Conservation (phyloP, 2,797 vertebrate species). For the Sebastes oblongus region DNA sequence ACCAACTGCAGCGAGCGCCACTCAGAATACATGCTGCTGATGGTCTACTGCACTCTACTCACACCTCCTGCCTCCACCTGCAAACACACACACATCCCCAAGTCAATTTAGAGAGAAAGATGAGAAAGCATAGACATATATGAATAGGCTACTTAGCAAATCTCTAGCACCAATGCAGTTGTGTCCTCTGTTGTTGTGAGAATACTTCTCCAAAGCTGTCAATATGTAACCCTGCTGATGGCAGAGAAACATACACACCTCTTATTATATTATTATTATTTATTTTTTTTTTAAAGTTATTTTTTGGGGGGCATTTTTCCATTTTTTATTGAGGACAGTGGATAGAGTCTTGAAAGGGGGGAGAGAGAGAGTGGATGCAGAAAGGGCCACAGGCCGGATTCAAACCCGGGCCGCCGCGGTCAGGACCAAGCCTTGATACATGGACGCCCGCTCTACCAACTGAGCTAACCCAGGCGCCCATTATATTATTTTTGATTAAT, state of each 20-base stretch:
- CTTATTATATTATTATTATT: too few species aligned
- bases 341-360: too few species aligned
- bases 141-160: background rate
- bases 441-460: too few species aligned
- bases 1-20: slow-evolving; percentile 96
- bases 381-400: too few species aligned
- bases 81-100: slow-evolving; percentile 41
- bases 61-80: slow-evolving; percentile 78
- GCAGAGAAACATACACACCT: background rate
- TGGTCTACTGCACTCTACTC: slow-evolving; percentile 62
- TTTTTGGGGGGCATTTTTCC: too few species aligned
- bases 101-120: background rate
- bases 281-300: background rate
- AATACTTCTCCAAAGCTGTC: background rate
- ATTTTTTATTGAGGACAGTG: too few species aligned
- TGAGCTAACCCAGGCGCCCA: too few species aligned
- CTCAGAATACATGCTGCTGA: slow-evolving; percentile 94
- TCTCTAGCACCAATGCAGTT: background rate
- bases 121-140: background rate
- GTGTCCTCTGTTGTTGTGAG: background rate
- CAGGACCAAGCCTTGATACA: too few species aligned
- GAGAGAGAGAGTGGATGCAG: too few species aligned
- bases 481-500: background rate
- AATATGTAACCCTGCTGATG: background rate
- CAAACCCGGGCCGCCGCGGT: too few species aligned